A percentile compares a stretch with the other conserved stretches of the same genome.
These are phyloP conservation scores for Xenopus laevis DNA, from an alignment of 2,113 vertebrate genomes.

Conservation along the genomic window DNA sequence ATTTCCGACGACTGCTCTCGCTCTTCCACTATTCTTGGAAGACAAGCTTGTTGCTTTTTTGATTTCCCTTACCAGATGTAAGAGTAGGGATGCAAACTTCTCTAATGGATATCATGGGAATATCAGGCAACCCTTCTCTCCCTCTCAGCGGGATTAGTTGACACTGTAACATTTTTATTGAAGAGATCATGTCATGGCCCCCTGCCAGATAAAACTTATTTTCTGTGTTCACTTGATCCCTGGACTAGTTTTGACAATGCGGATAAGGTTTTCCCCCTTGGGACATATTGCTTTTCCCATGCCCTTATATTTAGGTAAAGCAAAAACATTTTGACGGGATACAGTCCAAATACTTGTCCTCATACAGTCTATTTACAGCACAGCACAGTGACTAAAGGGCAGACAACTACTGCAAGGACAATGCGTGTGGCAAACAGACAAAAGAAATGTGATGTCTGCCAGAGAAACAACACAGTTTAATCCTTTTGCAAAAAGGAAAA, in stretches of 20 bases:
- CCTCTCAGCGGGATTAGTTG: slow-evolving; percentile 10
- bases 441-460: background rate
- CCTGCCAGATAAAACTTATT: slow-evolving; percentile 43
- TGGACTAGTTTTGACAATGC: slow-evolving; percentile 44
- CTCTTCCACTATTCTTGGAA: background rate
- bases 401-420: slow-evolving; percentile 32
- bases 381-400: slow-evolving; percentile 26
- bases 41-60: slow-evolving; percentile 42
- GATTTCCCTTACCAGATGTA: slow-evolving; percentile 49
- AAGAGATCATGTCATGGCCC: slow-evolving; percentile 39
- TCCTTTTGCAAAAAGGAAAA: no score
- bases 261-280: slow-evolving; percentile 48
- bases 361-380: slow-evolving; percentile 48
- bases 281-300: slow-evolving; percentile 59
- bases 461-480: no score
- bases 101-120: slow-evolving; percentile 61
- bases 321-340: slow-evolving; percentile 59
- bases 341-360: slow-evolving; percentile 50
- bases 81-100: slow-evolving; percentile 53
- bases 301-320: slow-evolving; percentile 67
- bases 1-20: background rate
- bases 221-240: slow-evolving; percentile 42
- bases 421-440: slow-evolving; percentile 25
- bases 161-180: background rate
- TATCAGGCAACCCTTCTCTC: slow-evolving; percentile 48